Base-by-base conservation (phyloP, 2,888 invertebrate genomes). In the Himalopsyche anomala region DNA sequence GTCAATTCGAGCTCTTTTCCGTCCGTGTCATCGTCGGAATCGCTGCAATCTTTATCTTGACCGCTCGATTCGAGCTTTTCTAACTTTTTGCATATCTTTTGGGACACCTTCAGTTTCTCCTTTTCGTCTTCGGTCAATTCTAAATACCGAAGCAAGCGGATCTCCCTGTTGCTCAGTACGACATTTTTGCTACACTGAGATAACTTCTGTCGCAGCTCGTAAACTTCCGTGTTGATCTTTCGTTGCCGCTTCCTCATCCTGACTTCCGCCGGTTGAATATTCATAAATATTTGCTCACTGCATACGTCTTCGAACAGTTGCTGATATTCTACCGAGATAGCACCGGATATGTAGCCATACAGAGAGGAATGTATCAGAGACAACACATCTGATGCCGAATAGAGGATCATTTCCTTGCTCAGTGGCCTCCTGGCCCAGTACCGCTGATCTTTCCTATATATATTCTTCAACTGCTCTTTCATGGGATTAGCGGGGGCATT, bases 101-200 rank as follows among this genome's bases (percentile, higher is more conserved):
- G 96, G 83, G 96, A 97, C 56, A 97, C 97, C 91, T 97, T 98
- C 28, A 98, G 92, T 91, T 98, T 98, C 89, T 98, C 98, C 90
- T 98, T 97, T 90, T 98, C 98, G 89, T 98, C 98, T 89, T 98
- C 97, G 28, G 98, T 98, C 83, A 98, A 94, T 90, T 98, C 97
- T 91, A 98, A 95, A 92, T 98, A 97, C 90, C 97, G 95, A 88
- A 98, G 92, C 87, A 98, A 93, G 90, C 98, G 94, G 89, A 98
- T 98, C 92, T 98, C 98, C 89, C 98, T 94, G 91, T 98, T 98
- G 90, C 97, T 98, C 87, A 98, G 93, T 82, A 98, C 98, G 90
- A 98, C 96, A 91, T 96, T 97, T 90, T 97, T 97, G 80, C 96
- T 95, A 5, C 96, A 95, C 90, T 96, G 96, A 83, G 96, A 94